These are phyloP conservation scores for Melanotaenia pygmaea DNA, from an alignment of 2,797 vertebrate species.

Conservation along the genomic window DNA sequence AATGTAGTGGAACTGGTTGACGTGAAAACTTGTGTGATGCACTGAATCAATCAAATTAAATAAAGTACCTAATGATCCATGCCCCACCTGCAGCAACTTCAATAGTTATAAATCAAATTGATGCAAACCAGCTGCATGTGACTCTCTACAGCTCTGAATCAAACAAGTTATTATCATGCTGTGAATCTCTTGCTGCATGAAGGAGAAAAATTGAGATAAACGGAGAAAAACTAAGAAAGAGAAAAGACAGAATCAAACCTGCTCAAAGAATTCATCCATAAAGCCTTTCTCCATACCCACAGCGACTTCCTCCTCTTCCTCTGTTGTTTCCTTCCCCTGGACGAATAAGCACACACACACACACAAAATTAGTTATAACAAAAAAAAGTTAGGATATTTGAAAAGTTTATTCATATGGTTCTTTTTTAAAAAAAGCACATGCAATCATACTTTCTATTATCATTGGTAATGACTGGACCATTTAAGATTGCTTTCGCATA, in stretches of 20 bases:
- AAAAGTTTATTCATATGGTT: too few species aligned
- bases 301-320: conserved; percentile 92
- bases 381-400: neutral
- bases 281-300: conserved; percentile 93
- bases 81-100: conserved; percentile 27
- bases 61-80: conserved; percentile 41
- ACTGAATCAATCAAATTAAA: conserved; percentile 51
- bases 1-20: conserved; percentile 5
- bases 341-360: neutral
- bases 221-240: neutral
- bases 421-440: neutral
- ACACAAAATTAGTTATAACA: neutral
- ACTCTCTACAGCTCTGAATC: conserved; percentile 40
- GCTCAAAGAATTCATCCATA: conserved; percentile 98
- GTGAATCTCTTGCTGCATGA: conserved; percentile 5
- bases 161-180: conserved; percentile 15
- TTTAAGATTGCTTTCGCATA: conserved; percentile 15
- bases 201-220: conserved; percentile 1
- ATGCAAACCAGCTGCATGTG: conserved; percentile 4
- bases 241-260: conserved; percentile 82
- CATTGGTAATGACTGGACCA: neutral
- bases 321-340: conserved; percentile 91
- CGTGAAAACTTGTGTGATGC: conserved; percentile 12
- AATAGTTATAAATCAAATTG: conserved; percentile 47
- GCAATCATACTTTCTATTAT: neutral